These are phyloP conservation scores for Leptopilina myrica DNA, from an alignment of 2,888 invertebrate species.

Conservation along the genomic window DNA sequence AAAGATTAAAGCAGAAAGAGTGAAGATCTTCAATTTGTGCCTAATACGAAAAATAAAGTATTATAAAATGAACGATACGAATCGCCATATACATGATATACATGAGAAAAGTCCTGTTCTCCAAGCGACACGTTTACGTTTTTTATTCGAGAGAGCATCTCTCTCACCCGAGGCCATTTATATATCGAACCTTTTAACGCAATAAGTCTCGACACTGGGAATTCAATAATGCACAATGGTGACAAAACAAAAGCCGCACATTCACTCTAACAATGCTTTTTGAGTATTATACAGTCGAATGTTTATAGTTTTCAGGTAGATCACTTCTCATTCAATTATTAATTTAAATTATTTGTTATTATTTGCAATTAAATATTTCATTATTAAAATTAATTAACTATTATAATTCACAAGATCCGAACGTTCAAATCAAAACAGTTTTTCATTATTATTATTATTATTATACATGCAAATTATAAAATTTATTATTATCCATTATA, in stretches of 20 bases:
- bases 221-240: conserved; percentile 51
- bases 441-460: too few relatives aligned
- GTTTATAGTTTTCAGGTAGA: too few relatives aligned
- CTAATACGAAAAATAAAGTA: conserved; percentile 13
- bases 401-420: too few relatives aligned
- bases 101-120: conserved; percentile 37
- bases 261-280: neutral
- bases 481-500: too few relatives aligned
- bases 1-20: conserved; percentile 25
- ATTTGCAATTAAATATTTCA: too few relatives aligned
- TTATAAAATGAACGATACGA: neutral
- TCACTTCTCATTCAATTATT: too few relatives aligned
- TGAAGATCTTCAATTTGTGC: conserved; percentile 18
- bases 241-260: conserved; percentile 7
- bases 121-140: neutral
- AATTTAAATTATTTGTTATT: too few relatives aligned
- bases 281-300: too few relatives aligned
- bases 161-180: conserved; percentile 44
- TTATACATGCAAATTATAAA: too few relatives aligned
- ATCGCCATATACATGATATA: neutral
- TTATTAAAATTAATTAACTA: too few relatives aligned
- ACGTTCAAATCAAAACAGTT: too few relatives aligned
- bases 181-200: conserved; percentile 45
- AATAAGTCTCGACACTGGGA: conserved; percentile 51
- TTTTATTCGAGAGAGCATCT: conserved; percentile 29